Evolutionary conservation across 2,797 vertebrate genomes (phyloP), one percentile per base, ranked within the genome.

Genomic region (Paratrypauchen microcephalus): DNA sequence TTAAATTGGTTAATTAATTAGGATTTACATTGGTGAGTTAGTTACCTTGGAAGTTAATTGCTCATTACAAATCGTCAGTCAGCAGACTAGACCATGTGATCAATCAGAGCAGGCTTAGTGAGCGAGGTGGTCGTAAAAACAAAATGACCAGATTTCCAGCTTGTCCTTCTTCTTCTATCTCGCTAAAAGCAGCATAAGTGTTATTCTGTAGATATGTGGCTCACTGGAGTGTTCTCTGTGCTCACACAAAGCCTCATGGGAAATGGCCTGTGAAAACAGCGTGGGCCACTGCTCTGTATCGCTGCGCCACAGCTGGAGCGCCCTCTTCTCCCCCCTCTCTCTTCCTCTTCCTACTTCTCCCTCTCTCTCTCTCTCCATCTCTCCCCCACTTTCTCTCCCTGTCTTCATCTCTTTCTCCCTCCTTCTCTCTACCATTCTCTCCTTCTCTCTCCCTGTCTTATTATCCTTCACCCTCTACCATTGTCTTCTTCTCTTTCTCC

Each of bases 211-310:
- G 32, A 36, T 48, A 50, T 16, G 63, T 21, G 72, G 63, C 67
- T 77, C 61, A 62, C 48, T 28, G 13, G 68, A 66, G 52, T 39
- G 57, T 39, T 3, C 50, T 36, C 68, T 85, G 79, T 74, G 75
- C 67, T 52, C 71, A 76, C 83, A 80, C 60, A 78, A n/a, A 66
- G 50, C 73, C 78, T 19, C 50, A n/a, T 48, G 74, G 81, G 81
- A 81, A 88, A 85, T 73, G 71, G 74, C 73, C 80, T 81, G 80
- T 86, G 73, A 87, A 89, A 86, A 68, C 75, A 78, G 70, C 72
- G 66, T 9, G 69, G 48, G 65, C 70, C 54, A 0, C 66, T 75
- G 8, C 57, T 69, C 75, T 81, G 74, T 74, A 76, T 81, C 80
- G 73, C 69, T 66, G 71, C 71, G 72, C 73, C 70, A 65, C 84